A percentile compares a stretch with the other conserved stretches of the same genome.
phyloP scores from a whole-genome alignment of 2,113 vertebrate species.

The Dromaius novaehollandiae region DNA sequence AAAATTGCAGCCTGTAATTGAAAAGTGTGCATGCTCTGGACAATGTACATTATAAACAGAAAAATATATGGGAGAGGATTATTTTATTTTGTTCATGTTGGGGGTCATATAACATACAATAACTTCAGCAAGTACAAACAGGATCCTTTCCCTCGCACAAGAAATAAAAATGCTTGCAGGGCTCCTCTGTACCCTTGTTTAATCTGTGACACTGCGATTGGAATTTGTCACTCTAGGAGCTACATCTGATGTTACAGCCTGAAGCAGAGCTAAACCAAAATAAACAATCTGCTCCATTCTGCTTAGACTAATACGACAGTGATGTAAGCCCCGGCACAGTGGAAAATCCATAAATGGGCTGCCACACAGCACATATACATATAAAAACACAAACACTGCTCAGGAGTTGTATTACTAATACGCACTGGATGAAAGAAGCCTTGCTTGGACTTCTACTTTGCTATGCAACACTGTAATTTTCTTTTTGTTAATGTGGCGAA shows the following conservation, averaged over 20 bases:
- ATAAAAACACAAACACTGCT: not conserved
- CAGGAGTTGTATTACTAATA: not conserved
- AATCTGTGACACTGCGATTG: conserved; percentile 71
- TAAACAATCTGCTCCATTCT: conserved; percentile 83
- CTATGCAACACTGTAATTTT: not conserved
- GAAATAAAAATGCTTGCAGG: conserved; percentile 41
- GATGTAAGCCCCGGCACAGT: conserved; percentile 63
- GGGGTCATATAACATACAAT: not conserved
- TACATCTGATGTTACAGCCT: conserved; percentile 80
- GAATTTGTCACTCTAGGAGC: conserved; percentile 79
- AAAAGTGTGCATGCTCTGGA: not conserved
- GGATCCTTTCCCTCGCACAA: not conserved
- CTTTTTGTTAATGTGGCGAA: not conserved
- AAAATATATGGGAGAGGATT: not conserved
- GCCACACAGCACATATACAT: not conserved
- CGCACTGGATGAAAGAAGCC: not conserved
- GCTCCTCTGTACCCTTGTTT: conserved; percentile 68
- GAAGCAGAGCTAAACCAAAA: conserved; percentile 78
- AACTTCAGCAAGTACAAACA: not conserved
- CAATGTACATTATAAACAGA: not conserved
- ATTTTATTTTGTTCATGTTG: not conserved
- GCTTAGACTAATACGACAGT: conserved; percentile 79
- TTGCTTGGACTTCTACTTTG: not conserved
- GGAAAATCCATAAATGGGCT: not conserved
- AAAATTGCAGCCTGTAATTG: not conserved